Base-by-base conservation (phyloP, 1,140 invertebrate genomes). In the Micrasema minimum region DNA sequence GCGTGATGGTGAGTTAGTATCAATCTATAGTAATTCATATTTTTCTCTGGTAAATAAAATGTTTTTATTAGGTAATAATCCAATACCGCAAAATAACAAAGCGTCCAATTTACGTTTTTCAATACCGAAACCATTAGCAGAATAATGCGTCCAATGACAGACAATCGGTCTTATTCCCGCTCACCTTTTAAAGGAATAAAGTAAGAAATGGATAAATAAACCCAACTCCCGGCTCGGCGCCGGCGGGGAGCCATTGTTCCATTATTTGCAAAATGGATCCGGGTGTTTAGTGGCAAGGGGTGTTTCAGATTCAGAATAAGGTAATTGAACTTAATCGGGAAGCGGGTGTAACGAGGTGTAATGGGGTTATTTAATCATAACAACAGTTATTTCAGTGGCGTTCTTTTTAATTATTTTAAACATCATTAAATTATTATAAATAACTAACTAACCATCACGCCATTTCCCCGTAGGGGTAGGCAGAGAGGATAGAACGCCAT, bases 301-400 rank as follows among this genome's bases (percentile, higher is more conserved):
- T n/a, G n/a, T n/a, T n/a, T n/a, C n/a, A 18, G 12, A 67, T 72
- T 62, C 43, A 57, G 38, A 48, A 51, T 64, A 51, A 14, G 64
- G 62, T 67, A 67, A 72, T 72, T 72, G 70, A 72, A 72, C 70
- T 66, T 59, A 72, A 72, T 71, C 69, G 61, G 62, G 55, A 62
- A 37, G 57, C 43, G 22, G 45, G 18, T 43, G 41, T 55, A 41
- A 57, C 69, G 43, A 66, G 61, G 69, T 71, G 48, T 64, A 64
- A 45, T 23, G 11, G 35, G 59, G 37, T n/a, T n/a, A 23, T 62
- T 64, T 64, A 23, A 59, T 46, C 16, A 53, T 18, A 57, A 14
- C 22, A 14, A 11, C 18, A 20, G 26, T 31, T 31, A 31, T 31
- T 31, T 7, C 67, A 38, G 35, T 22, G 66, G 50, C 18, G 67